phyloP scores from a whole-genome alignment of 23 tunicate species.

The Diplosoma virens region DNA sequence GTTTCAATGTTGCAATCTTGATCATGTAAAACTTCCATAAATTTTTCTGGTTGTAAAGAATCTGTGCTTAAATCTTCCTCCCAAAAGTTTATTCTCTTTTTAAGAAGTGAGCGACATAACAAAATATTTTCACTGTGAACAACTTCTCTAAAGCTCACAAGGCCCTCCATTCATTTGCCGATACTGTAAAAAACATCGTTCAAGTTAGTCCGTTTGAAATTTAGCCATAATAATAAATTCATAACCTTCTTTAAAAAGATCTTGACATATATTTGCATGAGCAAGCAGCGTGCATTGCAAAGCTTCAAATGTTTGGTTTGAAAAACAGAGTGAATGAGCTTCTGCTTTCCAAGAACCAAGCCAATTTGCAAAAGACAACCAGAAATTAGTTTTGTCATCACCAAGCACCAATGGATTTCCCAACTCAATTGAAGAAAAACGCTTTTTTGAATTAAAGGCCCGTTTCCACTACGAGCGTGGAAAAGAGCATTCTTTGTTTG shows the following conservation, averaged over 20 bases:
- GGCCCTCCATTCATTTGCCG: conserved; percentile 20
- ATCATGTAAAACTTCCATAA: background rate
- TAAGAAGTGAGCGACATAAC: background rate
- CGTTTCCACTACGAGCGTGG: too few relatives aligned
- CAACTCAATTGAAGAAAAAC: background rate
- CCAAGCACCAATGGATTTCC: background rate
- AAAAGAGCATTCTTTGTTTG: too few relatives aligned
- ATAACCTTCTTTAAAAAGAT: too few relatives aligned
- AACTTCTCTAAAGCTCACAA: conserved; percentile 3
- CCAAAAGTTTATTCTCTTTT: background rate
- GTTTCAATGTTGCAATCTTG: conserved; percentile 9
- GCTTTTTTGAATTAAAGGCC: too few relatives aligned
- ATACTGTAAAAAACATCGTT: background rate
- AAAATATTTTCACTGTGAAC: background rate
- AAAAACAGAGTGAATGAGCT: background rate
- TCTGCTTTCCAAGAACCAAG: background rate
- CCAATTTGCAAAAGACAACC: background rate
- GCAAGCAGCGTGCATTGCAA: background rate
- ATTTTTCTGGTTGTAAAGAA: background rate
- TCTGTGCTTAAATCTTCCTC: background rate
- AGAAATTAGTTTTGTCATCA: background rate
- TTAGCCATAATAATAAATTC: background rate
- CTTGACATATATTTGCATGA: background rate
- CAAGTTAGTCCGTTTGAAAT: background rate
- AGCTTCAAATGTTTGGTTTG: background rate